These are phyloP conservation scores for Troides aeacus DNA, from an alignment of 2,888 invertebrate genomes.

Conservation along the genomic window DNA sequence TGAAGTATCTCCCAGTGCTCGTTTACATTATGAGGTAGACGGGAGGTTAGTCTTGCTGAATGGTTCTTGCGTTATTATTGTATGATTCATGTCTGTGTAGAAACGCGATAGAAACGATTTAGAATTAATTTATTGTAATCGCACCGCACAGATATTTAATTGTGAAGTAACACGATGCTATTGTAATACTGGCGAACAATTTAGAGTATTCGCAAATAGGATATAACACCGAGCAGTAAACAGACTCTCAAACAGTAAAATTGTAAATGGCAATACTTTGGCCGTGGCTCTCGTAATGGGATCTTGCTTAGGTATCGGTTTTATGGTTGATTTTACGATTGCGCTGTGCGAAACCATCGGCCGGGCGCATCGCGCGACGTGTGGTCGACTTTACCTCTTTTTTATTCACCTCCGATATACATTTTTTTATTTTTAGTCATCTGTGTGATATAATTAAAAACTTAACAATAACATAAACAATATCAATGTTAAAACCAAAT, in stretches of 20 bases:
- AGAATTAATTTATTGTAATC: not conserved
- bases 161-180: not conserved
- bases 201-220: constrained; percentile 44
- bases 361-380: constrained; percentile 20
- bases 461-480: too few species aligned
- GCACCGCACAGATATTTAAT: not conserved
- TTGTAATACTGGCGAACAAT: constrained; percentile 7
- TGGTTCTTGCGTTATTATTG: not conserved
- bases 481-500: too few species aligned
- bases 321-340: constrained; percentile 64
- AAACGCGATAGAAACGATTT: not conserved
- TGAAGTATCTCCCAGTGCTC: too few species aligned
- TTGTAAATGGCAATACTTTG: constrained; percentile 46
- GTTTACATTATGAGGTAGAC: too few species aligned
- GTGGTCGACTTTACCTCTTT: constrained; percentile 17
- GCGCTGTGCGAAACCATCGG: constrained; percentile 36
- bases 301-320: constrained; percentile 55
- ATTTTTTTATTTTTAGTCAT: not conserved
- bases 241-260: constrained; percentile 48
- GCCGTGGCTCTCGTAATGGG: constrained; percentile 48
- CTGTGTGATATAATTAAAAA: not conserved
- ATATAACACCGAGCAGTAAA: constrained; percentile 49
- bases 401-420: constrained; percentile 9
- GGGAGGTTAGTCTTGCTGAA: not conserved
- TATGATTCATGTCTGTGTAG: not conserved